Evolutionary conservation across 2,888 invertebrate genomes (phyloP).

Genomic region (Tryphoninae sp.): DNA sequence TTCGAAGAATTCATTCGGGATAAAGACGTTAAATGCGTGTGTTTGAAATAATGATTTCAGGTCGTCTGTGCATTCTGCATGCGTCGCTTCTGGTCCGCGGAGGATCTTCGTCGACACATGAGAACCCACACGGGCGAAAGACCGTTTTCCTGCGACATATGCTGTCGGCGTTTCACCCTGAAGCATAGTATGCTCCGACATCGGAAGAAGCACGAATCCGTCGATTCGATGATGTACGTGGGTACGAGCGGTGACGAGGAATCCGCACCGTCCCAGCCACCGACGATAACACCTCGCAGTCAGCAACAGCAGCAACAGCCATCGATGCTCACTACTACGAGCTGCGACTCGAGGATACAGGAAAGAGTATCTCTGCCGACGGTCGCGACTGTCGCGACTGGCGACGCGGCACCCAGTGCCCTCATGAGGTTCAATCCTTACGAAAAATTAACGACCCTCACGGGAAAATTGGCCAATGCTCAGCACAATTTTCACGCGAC

Average conservation of each 20-base stretch:
- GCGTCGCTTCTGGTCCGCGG: constrained; percentile 97
- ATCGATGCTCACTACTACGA: constrained; percentile 63
- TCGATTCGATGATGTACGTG: constrained; percentile 83
- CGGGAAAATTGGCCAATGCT: constrained; percentile 80
- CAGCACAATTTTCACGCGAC: constrained; percentile 80
- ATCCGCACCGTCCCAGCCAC: constrained; percentile 70
- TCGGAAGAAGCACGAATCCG: constrained; percentile 92
- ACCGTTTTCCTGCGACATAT: constrained; percentile 95
- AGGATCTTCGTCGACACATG: constrained; percentile 96
- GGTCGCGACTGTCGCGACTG: constrained; percentile 76
- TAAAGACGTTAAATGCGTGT: neutral
- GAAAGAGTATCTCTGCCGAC: constrained; percentile 76
- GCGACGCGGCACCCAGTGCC: constrained; percentile 76
- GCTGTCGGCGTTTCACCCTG: constrained; percentile 92
- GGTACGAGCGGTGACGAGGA: constrained; percentile 84
- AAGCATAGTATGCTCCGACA: constrained; percentile 98
- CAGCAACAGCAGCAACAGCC: constrained; percentile 72
- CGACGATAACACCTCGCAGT: constrained; percentile 74
- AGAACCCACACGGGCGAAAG: constrained; percentile 95
- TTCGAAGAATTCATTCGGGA: neutral
- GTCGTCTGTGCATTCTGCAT: constrained; percentile 96
- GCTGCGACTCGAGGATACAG: constrained; percentile 69
- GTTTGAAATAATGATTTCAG: constrained; percentile 77
- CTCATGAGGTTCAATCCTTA: constrained; percentile 76
- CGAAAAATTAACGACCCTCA: constrained; percentile 76